Conservation (phyloP, 1,140 invertebrate species). For the Bacillus rossius region DNA sequence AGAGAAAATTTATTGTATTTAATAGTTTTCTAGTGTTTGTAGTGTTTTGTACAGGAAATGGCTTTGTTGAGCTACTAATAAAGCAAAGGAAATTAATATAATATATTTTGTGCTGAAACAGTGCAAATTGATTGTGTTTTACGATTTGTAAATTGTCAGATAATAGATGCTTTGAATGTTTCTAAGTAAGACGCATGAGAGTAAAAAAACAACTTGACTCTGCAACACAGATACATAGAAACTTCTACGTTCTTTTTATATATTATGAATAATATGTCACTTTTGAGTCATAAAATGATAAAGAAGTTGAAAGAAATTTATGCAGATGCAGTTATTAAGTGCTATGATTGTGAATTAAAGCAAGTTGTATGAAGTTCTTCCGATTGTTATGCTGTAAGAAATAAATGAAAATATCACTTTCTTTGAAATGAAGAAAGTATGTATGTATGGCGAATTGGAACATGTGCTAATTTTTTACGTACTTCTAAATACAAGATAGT, state of each 20-base stretch:
- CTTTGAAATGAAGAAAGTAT: background rate
- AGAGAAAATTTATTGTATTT: slow-evolving; percentile 10
- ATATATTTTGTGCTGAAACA: slow-evolving; percentile 12
- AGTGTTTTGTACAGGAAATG: slow-evolving; percentile 14
- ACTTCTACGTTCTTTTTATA: background rate
- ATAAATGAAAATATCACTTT: background rate
- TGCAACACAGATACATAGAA: background rate
- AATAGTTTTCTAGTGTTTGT: slow-evolving; percentile 15
- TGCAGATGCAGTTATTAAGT: background rate
- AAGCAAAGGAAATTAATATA: slow-evolving; percentile 5
- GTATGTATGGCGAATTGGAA: background rate
- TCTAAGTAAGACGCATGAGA: background rate
- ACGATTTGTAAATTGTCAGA: slow-evolving; percentile 14
- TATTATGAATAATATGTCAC: background rate
- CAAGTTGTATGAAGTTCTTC: slow-evolving; percentile 5
- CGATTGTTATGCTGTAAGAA: slow-evolving; percentile 5
- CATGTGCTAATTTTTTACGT: slow-evolving; percentile 1
- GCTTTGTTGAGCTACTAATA: slow-evolving; percentile 5
- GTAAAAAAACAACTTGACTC: background rate
- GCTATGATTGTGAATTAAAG: background rate
- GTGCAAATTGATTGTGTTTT: slow-evolving; percentile 10
- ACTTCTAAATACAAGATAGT: background rate
- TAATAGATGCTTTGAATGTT: slow-evolving; percentile 18
- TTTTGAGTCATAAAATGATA: background rate
- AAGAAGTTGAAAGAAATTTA: background rate